Base-by-base conservation (phyloP, 2,888 invertebrate genomes). In the Salpingus planirostris region DNA sequence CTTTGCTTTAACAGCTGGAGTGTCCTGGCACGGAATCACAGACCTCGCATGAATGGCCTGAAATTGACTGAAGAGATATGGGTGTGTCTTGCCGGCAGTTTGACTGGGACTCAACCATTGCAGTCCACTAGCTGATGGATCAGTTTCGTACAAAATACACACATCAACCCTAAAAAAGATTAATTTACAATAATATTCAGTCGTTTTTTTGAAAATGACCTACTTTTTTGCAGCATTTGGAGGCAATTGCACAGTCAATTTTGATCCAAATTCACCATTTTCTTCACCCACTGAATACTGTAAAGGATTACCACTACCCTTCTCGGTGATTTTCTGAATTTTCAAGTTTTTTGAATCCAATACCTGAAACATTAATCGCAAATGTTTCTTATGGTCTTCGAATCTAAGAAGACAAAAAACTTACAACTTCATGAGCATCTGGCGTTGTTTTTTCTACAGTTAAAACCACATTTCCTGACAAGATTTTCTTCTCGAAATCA, bases 11-110 rank as follows among this genome's bases (percentile, higher is more conserved):
- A 92, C 85, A 0, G 80, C 75, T 0, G 95, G 93, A 0, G 90
- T 81, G 68, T 95, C 91, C 68, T 95, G 93, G 55, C 92, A 93
- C 0, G 95, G 95, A 2, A 92, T 50, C 44, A 93, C 76, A 2
- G 92, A 87, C 24, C 93, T 75, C 1, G 89, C 88, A 66, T 91
- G 88, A 44, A 91, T 90, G 2, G 88, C 82, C 80, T 86, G 57
- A 15, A 58, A 63, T 18, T 87, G 86, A 43, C 84, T 85, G 65
- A 85, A 87, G 52, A 95, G 64, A 55, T 84, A 95, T 0, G 93
- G 92, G 55, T 83, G 74, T 46, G 75, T 70, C 58, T 88, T 87
- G 35, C 91, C 92, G 6, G 86, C 75, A 1, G 95, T 96, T 66
- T 92, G 92, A 43, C 78, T 75, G 1, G 88, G 80, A 12, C 74